Evolutionary conservation across 2,888 invertebrate species (phyloP), one percentile per base, ranked within the genome.

Genomic region (Cosmia pyralina): DNA sequence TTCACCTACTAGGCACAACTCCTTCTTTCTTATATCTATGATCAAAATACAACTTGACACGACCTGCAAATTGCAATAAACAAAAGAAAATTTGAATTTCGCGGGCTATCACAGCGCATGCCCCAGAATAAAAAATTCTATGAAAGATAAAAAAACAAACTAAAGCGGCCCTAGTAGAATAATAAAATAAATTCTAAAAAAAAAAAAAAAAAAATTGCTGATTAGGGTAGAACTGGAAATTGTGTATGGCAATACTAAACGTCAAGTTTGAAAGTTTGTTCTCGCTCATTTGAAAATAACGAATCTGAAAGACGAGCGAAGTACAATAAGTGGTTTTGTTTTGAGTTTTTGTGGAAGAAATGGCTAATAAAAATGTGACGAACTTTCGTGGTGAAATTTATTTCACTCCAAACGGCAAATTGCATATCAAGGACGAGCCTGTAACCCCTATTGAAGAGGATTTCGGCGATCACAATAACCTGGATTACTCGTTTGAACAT

Each of bases 301-400:
- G 84, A 79, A 76, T 79, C 66, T 60, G 50, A 63, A 59, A 69
- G 50, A 63, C 70, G 70, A 63, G 66, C 38, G n/a, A 48, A 28
- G 48, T 48, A 52, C 72, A 79, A 28, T 8, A 28, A 68, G 46
- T 85, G 85, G 81, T 84, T 79, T 84, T 82, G 79, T 86, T 85
- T 80, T 74, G 66, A 13, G 57, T 63, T 19, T 55, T 60, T 62
- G 65, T 71, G 52, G 66, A 90, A 57, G 15, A 69, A 88, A 96
- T 96, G 96, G 89, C 92, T 58, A 92, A 88, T 89, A 93, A 88
- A 89, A 93, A 92, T 82, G 91, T 95, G 55, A 95, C 93, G 34
- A 91, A 88, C 76, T 93, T 93, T 91, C 95, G 95, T 50, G 95
- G 95, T 80, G 94, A 95, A 87, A 86, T 86, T 70, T 90, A 88